Evolutionary conservation across 35 echinoderm and acorn worm species (phyloP).

Genomic region (Ophiothrix spiculata): DNA sequence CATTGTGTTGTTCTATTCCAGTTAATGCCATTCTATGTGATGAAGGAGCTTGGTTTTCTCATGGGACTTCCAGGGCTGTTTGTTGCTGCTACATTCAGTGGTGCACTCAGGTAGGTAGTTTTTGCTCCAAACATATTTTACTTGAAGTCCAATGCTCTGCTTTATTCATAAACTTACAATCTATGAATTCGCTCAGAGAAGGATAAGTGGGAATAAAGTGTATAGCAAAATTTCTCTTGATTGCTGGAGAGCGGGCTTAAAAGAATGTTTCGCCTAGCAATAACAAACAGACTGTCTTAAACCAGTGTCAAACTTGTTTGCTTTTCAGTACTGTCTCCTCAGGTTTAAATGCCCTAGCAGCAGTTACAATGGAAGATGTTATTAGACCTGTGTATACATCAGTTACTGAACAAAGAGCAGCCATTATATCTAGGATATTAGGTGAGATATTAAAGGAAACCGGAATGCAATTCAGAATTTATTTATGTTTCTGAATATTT

Average conservation of each 20-base stretch:
- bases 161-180: too few relatives aligned
- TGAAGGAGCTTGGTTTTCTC: constrained; percentile 63
- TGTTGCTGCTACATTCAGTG: constrained; percentile 72
- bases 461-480: not conserved
- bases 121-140: not conserved
- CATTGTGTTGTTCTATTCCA: too few relatives aligned
- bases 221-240: not conserved
- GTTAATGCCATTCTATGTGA: constrained; percentile 70
- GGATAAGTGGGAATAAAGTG: too few relatives aligned
- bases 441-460: constrained; percentile 27
- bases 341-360: constrained; percentile 61
- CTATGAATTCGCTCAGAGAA: not conserved
- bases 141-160: not conserved
- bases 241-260: too few relatives aligned
- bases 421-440: constrained; percentile 46
- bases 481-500: not conserved
- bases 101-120: constrained; percentile 50
- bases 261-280: too few relatives aligned
- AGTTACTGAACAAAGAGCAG: constrained; percentile 29
- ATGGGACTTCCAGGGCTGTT: constrained; percentile 61
- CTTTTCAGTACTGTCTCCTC: constrained; percentile 61
- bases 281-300: too few relatives aligned
- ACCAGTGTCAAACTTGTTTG: too few relatives aligned
- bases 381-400: constrained; percentile 23
- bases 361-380: constrained; percentile 66